Base-by-base conservation (phyloP, 2,113 vertebrate species). In the Megaceryle torquata region DNA sequence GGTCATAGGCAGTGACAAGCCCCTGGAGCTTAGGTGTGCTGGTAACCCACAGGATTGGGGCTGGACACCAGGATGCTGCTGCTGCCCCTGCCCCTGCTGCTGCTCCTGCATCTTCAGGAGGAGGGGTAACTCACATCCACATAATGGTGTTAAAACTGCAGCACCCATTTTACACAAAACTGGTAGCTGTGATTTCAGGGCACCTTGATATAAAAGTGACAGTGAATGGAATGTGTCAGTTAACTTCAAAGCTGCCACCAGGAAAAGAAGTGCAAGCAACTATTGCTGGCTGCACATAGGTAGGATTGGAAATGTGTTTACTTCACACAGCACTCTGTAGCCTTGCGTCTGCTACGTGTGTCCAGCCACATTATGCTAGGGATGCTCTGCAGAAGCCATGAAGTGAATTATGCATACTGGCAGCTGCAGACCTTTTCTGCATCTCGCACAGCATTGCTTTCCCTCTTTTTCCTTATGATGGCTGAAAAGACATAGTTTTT, bases 261-360 rank as follows among this genome's bases (percentile, higher is more conserved):
- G 64, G 54, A 10, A 10, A 48, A 17, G 50, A 44, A 16, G 13
- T 3, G 41, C 54, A 33, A 63, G 75, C 82, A 57, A 31, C 17
- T 31, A 0, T 1, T 13, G 37, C 63, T 68, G 67, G 26, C 1
- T n/a, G 39, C 17, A 2, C 0, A 20, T 4, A 21, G 33, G 60
- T 21, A 12, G 48, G 29, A 26, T 53, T 48, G 83, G 81, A 21
- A 64, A 54, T 1, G 5, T 5, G 5, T 1, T 8, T 22, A 16
- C 39, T 56, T 9, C 18, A 0, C 4, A 17, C 43, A 60, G 63
- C 26, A 6, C 10, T 5, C 25, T 21, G 11, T 2, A 25, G 41
- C 2, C 8, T n/a, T 69, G 63, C 0, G 0, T 26, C 57, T 39
- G 57, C 46, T n/a, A 1, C 0, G 0, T 1, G 12, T 5, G 28